Evolutionary conservation across 2,797 vertebrate genomes (phyloP), one percentile per base, ranked within the genome.

Genomic region (Labeo calbasu): DNA sequence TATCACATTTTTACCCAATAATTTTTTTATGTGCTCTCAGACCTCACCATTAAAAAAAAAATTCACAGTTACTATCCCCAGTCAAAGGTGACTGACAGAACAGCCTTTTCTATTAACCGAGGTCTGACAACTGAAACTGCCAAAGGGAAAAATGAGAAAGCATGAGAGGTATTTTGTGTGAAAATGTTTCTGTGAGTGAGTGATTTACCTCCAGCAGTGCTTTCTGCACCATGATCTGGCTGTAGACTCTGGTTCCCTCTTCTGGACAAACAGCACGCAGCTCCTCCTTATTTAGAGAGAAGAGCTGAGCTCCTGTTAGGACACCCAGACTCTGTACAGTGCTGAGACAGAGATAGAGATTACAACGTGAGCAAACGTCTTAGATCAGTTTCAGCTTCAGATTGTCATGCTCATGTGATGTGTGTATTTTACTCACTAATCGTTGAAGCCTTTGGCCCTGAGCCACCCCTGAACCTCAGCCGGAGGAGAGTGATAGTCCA

Each of bases 211-310:
- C 93, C 1, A 96, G 92, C 80, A 95, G 91, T 25, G 95, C 90
- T 63, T 94, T 96, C 89, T 96, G 96, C 84, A 96, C 92, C 51
- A 92, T 94, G 23, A 97, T 89, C 87, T 96, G 96, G 89, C 95
- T 95, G 93, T 96, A 96, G 72, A 97, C 94, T 25, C 95, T 93
- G 28, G 90, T 75, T 0, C 97, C 96, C 83, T 96, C 95, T 4
- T 92, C 92, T 25, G 95, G 93, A 72, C 92, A 92, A 81, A 96
- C 96, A 0, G 85, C 65, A 51, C 92, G 90, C 40, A 97, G 89
- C 89, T 95, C 95, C 1, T 92, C 90, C 25, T 94, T 94, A 12
- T 88, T 93, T 66, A 96, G 88, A 2, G 96, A 95, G 86, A 97
- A 96, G 57, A 96, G 92, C 91, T 95, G 94, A 0, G 94, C 93